Conservation (phyloP, 2,113 vertebrate genomes). For the Percopsis transmontana region DNA sequence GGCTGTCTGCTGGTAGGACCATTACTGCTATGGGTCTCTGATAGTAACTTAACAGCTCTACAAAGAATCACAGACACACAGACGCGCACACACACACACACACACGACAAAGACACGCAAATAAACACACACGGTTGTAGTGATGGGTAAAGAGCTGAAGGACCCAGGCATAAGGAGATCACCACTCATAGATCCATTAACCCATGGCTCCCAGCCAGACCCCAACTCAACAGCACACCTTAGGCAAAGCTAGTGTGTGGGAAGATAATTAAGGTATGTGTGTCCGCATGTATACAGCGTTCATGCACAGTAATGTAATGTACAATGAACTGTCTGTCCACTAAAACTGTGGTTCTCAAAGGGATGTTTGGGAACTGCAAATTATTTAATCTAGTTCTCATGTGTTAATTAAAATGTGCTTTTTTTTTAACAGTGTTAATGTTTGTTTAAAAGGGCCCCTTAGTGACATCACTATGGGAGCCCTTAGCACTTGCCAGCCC, state of each 20-base stretch:
- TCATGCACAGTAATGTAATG: too few species aligned
- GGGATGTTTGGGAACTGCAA: too few species aligned
- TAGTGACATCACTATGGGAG: too few species aligned
- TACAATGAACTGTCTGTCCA: too few species aligned
- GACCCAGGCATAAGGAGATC: conserved; percentile 53
- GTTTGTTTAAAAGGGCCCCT: not conserved
- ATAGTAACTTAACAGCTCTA: conserved; percentile 14
- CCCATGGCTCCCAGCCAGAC: conserved; percentile 67
- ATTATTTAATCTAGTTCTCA: too few species aligned
- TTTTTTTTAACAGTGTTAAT: too few species aligned
- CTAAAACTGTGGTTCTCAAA: too few species aligned
- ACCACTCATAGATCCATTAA: conserved; percentile 75
- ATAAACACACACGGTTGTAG: conserved; percentile 55
- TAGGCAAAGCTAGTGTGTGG: conserved; percentile 46
- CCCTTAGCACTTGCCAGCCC: too few species aligned
- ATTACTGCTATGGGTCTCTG: conserved; percentile 47
- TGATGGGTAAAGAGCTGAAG: conserved; percentile 56
- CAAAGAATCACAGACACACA: not conserved
- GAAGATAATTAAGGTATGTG: too few species aligned
- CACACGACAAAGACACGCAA: conserved; percentile 61
- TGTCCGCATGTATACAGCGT: conserved; percentile 26
- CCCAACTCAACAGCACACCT: conserved; percentile 49
- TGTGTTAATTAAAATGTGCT: not conserved
- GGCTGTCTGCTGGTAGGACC: conserved; percentile 55
- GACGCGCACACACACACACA: not conserved